Conservation (phyloP, 1,140 invertebrate genomes). For the Cyphomyrmex costatus region DNA sequence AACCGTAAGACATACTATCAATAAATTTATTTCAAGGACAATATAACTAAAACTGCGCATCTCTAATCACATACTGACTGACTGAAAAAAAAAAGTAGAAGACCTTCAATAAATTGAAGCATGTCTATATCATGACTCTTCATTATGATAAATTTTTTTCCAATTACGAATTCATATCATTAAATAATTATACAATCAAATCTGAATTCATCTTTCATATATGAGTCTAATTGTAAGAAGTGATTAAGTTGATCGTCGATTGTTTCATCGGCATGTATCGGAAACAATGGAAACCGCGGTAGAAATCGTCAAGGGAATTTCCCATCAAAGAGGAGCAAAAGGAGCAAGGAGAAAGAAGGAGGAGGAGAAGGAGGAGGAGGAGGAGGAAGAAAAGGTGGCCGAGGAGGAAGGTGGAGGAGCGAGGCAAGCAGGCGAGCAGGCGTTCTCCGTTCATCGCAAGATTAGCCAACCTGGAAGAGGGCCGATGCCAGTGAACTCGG, state of each 20-base stretch:
- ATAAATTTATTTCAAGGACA: constrained; percentile 27
- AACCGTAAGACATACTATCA: not conserved
- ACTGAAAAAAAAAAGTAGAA: not conserved
- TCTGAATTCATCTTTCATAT: constrained; percentile 56
- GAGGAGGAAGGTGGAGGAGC: constrained; percentile 39
- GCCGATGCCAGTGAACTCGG: constrained; percentile 87
- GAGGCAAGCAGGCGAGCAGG: constrained; percentile 43
- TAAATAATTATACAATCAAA: constrained; percentile 38
- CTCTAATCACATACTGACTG: not conserved
- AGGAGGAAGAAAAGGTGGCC: constrained; percentile 62
- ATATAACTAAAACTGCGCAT: not conserved
- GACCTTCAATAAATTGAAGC: not conserved
- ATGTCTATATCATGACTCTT: not conserved
- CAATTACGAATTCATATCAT: not conserved
- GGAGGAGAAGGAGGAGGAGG: constrained; percentile 30
- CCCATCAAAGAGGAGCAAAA: constrained; percentile 49
- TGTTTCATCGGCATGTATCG: constrained; percentile 46
- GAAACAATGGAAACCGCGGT: constrained; percentile 44
- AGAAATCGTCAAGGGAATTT: constrained; percentile 67
- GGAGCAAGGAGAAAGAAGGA: constrained; percentile 30
- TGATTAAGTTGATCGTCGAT: constrained; percentile 65
- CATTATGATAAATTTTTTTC: not conserved
- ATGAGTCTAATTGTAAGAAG: constrained; percentile 64
- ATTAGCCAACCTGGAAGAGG: constrained; percentile 86
- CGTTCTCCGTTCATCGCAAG: constrained; percentile 78